Evolutionary conservation across 2,797 vertebrate genomes (phyloP), one percentile per base, ranked within the genome.

Genomic region (Pagetopsis macropterus): DNA sequence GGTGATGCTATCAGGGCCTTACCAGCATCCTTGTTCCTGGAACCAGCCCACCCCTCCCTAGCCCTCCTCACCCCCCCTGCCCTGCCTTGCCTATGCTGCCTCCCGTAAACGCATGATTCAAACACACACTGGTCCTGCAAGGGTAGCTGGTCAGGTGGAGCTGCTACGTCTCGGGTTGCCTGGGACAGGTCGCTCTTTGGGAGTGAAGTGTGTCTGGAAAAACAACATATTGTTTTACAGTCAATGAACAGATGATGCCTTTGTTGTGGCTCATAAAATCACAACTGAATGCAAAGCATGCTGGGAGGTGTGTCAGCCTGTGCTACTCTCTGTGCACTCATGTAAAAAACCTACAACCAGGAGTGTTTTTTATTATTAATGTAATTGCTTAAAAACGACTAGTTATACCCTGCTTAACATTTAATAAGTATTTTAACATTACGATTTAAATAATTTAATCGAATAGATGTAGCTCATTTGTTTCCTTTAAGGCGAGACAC

Each of bases 1-100:
- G 79, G 75, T 85, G 91, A 94, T 94, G 87, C 83, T 93, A 92
- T 94, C 92, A 84, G 77, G 71, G 70, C 79, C 72, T 94, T 94
- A 93, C 93, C 90, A 93, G 93, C 91, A 94, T 89, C 88, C 87
- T 72, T 74, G 78, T 94, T 94, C 91, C 94, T 82, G 93, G 92
- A 95, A 94, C 51, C 72, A 51, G 80, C 73, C 75, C 59, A 67
- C 78, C 83, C 86, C 66, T 50, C 77, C 78, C 33, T 7, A 37
- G 33, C 33, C 33, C 33, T 37, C 33, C 6, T 37, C 6, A 37
- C 33, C 74, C 59, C 21, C 60, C 61, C 43, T 9, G 9, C 57
- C 70, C 76, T 4, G 33, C 81, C 70, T 78, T 43, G 52, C 65
- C 13, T 21, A 79, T 48, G 31, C 78, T 13, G 31, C 52, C 45